Evolutionary conservation across 2,888 invertebrate species (phyloP).

Genomic region (Platycheirus rosarum): DNA sequence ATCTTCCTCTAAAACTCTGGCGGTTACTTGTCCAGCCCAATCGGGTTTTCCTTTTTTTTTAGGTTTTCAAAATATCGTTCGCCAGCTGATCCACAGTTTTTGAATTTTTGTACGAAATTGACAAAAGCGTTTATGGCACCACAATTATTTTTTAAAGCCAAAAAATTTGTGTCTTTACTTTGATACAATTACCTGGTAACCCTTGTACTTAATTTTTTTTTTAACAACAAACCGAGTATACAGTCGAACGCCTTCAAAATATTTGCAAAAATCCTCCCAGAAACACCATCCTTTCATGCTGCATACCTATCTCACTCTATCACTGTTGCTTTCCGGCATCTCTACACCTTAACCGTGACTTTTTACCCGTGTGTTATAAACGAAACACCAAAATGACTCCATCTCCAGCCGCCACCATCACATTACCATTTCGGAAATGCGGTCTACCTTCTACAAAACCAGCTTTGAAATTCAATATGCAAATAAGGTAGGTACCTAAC

Average conservation of each 20-base stretch:
- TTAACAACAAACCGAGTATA: neutral
- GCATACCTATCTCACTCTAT: constrained; percentile 15
- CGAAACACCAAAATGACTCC: constrained; percentile 38
- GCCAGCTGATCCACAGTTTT: no score
- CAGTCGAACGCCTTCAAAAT: neutral
- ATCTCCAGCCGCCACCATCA: constrained; percentile 19
- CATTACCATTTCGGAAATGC: constrained; percentile 65
- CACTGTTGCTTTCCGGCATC: constrained; percentile 55
- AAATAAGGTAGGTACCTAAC: constrained; percentile 71
- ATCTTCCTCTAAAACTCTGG: no score
- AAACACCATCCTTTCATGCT: constrained; percentile 17
- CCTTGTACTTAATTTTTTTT: neutral
- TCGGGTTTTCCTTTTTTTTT: no score
- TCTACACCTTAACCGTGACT: constrained; percentile 60
- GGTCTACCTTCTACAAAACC: constrained; percentile 59
- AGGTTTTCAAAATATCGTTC: no score
- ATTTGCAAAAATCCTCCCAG: neutral
- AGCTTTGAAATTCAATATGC: constrained; percentile 72
- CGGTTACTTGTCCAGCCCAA: no score
- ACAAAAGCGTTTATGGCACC: no score
- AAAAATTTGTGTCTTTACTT: no score
- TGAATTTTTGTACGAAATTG: no score
- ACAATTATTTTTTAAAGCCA: no score
- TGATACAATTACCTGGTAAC: no score
- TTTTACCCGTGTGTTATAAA: constrained; percentile 48